A percentile compares a stretch with the other conserved stretches of the same genome.
phyloP scores from a whole-genome alignment of 2,797 vertebrate species.

The Cossypha heuglini region DNA sequence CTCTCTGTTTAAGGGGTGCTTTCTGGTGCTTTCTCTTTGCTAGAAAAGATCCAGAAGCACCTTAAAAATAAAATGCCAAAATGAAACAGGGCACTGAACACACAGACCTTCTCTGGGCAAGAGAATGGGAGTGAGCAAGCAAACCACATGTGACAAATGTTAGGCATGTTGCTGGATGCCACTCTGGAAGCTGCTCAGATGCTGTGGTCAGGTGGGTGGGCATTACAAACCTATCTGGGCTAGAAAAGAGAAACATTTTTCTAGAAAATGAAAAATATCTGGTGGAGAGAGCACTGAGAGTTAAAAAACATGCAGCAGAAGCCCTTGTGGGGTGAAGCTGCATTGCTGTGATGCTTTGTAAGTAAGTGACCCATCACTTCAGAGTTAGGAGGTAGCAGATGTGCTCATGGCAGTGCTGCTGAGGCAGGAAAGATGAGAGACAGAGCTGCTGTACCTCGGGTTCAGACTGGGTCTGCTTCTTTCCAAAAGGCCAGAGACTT shows the following conservation, averaged over 20 bases:
- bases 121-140: background rate
- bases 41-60: background rate
- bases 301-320: background rate
- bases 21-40: background rate
- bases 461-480: background rate
- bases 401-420: accelerated
- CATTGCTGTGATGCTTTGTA: accelerated
- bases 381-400: background rate
- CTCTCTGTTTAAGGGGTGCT: background rate
- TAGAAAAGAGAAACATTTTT: background rate
- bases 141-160: background rate
- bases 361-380: background rate
- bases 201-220: background rate
- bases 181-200: background rate
- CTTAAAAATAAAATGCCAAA: background rate
- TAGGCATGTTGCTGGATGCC: background rate
- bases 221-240: background rate
- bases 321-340: background rate
- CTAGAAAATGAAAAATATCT: background rate
- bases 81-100: background rate
- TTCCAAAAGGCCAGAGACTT: background rate
- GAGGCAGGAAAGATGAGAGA: background rate
- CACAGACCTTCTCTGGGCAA: background rate
- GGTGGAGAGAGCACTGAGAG: background rate
- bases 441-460: background rate